Base-by-base conservation (phyloP, 2,888 invertebrate species). In the Macrosoma leucophasiata region DNA sequence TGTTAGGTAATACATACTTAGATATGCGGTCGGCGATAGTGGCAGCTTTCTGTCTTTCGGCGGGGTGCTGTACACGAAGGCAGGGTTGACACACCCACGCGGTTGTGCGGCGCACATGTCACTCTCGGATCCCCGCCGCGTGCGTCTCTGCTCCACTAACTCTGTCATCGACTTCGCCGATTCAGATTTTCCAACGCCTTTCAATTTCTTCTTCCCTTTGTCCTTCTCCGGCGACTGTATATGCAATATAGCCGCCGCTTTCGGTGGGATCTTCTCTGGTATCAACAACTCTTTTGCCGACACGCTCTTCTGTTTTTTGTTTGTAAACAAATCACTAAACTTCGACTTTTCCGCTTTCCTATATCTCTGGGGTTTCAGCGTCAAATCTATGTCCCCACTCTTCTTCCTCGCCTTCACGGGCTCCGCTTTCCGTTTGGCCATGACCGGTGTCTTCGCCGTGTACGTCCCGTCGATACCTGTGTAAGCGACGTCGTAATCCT, bases 241-340 rank as follows among this genome's bases (percentile, higher is more conserved):
- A 41, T 89, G 88, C 25, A 89, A 55, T 15, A 89, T 57, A 2
- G 88, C 88, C 1, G 89, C 89, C 1, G 89, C 89, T 62, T 89
- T 89, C 0, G 88, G 87, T 4, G 89, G 87, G 40, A 89, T 84
- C 41, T 74, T 73, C 18, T 84, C 73, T 1, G 88, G 88, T 25
- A 79, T 59, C 20, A 76, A 38, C 11, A 84, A 42, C 39, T 79
- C 78, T 34, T 82, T 84, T n/a, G 78, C 72, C 2, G 75, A 76
- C 13, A 59, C 62, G 57, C 77, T 78, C 39, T 84, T 84, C 30
- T 74, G 71, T 42, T 81, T 84, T 41, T 82, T 84, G 47, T 78
- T 78, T n/a, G 61, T 56, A 55, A 85, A 85, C 42, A 84, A 62
- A 59, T 85, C 84, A 53, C 68, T 73, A 35, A 85, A 82, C 44